These are phyloP conservation scores for Chlamydotis undulata DNA, from an alignment of 2,113 vertebrate species.

Conservation along the genomic window DNA sequence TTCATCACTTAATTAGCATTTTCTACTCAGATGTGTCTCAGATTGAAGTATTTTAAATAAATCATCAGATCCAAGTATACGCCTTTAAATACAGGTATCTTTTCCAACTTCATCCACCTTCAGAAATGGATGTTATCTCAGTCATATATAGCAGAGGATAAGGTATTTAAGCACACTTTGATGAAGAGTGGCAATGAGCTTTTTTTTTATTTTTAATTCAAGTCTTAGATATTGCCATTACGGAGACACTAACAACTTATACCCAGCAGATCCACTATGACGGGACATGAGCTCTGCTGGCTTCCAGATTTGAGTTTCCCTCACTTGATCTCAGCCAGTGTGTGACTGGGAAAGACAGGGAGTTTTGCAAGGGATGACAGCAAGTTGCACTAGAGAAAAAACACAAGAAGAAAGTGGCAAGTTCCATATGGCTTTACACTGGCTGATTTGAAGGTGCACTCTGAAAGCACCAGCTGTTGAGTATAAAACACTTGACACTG, in stretches of 20 bases:
- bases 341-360: not conserved
- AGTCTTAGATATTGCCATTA: not conserved
- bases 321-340: not conserved
- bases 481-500: not conserved
- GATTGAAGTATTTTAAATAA: not conserved
- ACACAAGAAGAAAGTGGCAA: not conserved
- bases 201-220: not conserved
- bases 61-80: not conserved
- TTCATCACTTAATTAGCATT: not conserved
- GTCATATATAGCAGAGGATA: not conserved
- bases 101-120: not conserved
- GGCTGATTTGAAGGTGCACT: not conserved
- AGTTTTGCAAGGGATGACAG: not conserved
- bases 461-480: not conserved
- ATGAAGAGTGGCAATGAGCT: not conserved
- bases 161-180: not conserved
- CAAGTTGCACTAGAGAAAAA: not conserved
- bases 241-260: not conserved
- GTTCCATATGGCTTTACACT: not conserved
- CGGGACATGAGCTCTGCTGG: not conserved
- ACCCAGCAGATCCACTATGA: not conserved
- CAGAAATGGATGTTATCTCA: not conserved
- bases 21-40: not conserved
- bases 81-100: not conserved
- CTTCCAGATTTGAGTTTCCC: not conserved